Percentiles rank a stretch among this genome's conserved stretches.
phyloP scores from a whole-genome alignment of 53 echinoderm and acorn worm species.

The Apostichopus leukothele region DNA sequence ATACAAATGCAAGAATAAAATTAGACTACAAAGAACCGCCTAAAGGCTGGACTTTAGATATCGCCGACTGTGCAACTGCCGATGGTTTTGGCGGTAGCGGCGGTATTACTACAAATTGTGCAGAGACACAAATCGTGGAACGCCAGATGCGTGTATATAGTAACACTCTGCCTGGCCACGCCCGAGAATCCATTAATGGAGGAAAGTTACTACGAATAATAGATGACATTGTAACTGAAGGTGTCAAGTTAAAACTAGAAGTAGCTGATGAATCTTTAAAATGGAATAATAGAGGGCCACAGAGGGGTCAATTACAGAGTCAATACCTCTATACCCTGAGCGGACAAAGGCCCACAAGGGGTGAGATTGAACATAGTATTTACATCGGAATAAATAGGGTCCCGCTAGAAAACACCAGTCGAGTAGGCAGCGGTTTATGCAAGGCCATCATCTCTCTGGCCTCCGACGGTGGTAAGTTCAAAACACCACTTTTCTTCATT shows the following conservation, averaged over 20 bases:
- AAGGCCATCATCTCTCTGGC: conserved; percentile 72
- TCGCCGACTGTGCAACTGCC: conserved; percentile 84
- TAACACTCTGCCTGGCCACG: conserved; percentile 80
- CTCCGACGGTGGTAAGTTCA: conserved; percentile 69
- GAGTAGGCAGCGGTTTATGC: conserved; percentile 87
- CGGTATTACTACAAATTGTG: conserved; percentile 73
- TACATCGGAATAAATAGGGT: conserved; percentile 96
- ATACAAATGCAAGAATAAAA: conserved; percentile 70
- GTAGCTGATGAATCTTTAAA: conserved; percentile 76
- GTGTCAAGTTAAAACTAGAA: conserved; percentile 72
- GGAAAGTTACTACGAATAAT: conserved; percentile 82
- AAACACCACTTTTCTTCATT: not conserved
- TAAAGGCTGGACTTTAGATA: conserved; percentile 84
- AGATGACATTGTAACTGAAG: conserved; percentile 77
- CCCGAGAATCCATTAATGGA: conserved; percentile 78
- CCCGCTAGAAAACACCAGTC: conserved; percentile 56
- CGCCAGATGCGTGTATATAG: conserved; percentile 90
- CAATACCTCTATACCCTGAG: conserved; percentile 77
- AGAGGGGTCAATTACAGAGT: conserved; percentile 66
- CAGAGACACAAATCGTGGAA: conserved; percentile 85
- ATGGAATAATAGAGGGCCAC: conserved; percentile 81
- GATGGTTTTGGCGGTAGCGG: conserved; percentile 93
- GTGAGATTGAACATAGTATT: conserved; percentile 74
- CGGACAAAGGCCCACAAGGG: conserved; percentile 76
- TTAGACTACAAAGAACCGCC: conserved; percentile 79